Conservation (phyloP, 35 echinoderm and acorn worm species). For the Heliocidaris tuberculata region DNA sequence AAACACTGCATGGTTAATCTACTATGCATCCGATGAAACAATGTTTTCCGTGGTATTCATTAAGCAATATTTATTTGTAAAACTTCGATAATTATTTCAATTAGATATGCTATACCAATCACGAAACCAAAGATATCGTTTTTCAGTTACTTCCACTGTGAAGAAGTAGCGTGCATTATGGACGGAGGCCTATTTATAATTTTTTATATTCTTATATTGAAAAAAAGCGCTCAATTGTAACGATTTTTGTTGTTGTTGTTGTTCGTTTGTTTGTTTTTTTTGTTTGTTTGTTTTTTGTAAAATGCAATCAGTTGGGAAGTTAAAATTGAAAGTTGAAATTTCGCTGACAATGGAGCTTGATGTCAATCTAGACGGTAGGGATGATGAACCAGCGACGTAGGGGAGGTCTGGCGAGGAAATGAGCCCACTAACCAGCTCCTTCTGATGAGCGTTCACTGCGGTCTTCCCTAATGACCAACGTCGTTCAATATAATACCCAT, state of each 20-base stretch:
- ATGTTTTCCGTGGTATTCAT: no score
- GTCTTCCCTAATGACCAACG: background rate
- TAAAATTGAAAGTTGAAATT: background rate
- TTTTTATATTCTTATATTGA: background rate
- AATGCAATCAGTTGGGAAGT: background rate
- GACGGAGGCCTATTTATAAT: no score
- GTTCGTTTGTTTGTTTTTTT: background rate
- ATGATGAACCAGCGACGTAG: background rate
- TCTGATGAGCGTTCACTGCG: background rate
- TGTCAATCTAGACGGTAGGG: background rate
- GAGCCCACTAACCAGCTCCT: background rate
- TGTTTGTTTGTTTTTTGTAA: background rate
- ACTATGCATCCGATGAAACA: no score
- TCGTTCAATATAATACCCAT: conserved; percentile 3
- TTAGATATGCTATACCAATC: no score
- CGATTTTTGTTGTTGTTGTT: no score
- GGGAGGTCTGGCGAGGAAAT: background rate
- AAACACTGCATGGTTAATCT: no score
- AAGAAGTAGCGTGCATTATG: background rate
- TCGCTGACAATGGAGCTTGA: background rate
- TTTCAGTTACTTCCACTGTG: background rate
- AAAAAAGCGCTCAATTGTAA: background rate
- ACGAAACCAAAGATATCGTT: no score
- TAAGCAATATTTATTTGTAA: no score
- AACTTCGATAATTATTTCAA: no score